phyloP scores from a whole-genome alignment of 2,797 vertebrate genomes.

The Girardinus metallicus region DNA sequence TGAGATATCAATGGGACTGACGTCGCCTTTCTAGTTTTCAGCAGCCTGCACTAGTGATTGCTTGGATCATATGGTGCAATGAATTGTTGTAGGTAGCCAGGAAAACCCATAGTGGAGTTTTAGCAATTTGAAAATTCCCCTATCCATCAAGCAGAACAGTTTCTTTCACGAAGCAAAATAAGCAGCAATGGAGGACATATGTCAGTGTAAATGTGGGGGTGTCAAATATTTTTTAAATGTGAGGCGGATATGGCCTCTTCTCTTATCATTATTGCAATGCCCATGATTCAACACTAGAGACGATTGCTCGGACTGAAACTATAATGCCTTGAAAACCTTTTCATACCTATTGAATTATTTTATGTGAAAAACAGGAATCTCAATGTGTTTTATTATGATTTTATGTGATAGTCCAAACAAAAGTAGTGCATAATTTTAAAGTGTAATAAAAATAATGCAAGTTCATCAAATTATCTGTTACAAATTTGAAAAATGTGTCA shows the following conservation, averaged over 20 bases:
- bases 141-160: not conserved
- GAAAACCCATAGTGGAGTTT: not conserved
- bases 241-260: not conserved
- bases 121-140: not conserved
- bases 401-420: too few species aligned
- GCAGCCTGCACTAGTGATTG: not conserved
- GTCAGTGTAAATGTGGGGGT: not conserved
- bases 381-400: too few species aligned
- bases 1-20: not conserved
- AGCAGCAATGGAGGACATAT: not conserved
- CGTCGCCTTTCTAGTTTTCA: not conserved
- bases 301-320: not conserved
- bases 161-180: not conserved
- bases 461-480: not conserved
- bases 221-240: not conserved
- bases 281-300: not conserved
- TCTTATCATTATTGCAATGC: too few species aligned
- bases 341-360: not conserved
- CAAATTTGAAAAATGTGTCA: not conserved
- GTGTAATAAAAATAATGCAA: not conserved
- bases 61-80: not conserved
- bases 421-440: not conserved
- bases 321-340: not conserved
- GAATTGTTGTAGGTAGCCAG: not conserved
- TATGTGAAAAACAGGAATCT: too few species aligned